A percentile compares a stretch with the other conserved stretches of the same genome.
These are phyloP conservation scores for Heterochromis multidens DNA, from an alignment of 2,113 vertebrate species.

Conservation along the genomic window DNA sequence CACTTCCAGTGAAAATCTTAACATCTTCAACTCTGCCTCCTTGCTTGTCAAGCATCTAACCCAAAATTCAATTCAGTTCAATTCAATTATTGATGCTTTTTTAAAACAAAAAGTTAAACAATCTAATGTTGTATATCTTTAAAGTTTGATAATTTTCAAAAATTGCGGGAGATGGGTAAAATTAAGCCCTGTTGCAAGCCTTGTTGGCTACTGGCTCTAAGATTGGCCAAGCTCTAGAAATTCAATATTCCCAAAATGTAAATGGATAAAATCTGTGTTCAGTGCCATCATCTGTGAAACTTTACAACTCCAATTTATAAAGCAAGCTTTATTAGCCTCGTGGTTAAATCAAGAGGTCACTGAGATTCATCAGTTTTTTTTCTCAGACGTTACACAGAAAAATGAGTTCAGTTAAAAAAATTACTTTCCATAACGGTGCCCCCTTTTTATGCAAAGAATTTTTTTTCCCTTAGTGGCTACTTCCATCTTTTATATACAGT, in stretches of 20 bases:
- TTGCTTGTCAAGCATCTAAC: rapidly evolving
- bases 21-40: no score
- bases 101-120: not conserved
- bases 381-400: not conserved
- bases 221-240: not conserved
- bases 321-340: not conserved
- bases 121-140: not conserved
- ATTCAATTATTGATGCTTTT: no score
- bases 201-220: no score
- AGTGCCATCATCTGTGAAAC: not conserved
- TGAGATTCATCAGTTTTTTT: not conserved
- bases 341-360: not conserved
- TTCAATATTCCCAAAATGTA: not conserved
- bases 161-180: not conserved
- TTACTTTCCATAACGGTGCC: not conserved
- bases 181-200: not conserved
- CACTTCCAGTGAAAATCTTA: no score
- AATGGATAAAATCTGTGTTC: not conserved
- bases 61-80: not conserved
- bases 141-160: not conserved
- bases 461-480: no score
- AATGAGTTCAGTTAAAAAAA: not conserved
- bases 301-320: not conserved
- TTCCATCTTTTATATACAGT: not conserved
- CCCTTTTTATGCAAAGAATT: not conserved